Evolutionary conservation across 2,888 invertebrate species (phyloP), one percentile per base, ranked within the genome.

Genomic region (Nymphalis urticae): DNA sequence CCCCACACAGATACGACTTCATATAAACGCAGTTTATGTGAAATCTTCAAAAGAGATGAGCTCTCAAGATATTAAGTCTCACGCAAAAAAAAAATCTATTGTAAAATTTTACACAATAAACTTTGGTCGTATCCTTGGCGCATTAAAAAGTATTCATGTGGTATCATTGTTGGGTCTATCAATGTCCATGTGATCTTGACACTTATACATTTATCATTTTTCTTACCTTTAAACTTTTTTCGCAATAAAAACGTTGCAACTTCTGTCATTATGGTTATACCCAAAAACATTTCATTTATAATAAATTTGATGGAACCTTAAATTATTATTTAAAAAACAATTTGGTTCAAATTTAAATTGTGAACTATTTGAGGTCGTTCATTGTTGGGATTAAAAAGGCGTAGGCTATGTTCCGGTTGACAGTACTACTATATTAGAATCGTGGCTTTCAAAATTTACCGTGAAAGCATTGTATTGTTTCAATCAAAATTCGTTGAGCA

Each of bases 81-180:
- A 87, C 84, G 83, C 27, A 84, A 89, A 89, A 84, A 90, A n/a
- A 90, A 86, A 75, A 74, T 64, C 88, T 83, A 86, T 91, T 91
- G 90, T 90, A 77, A 81, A 79, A 76, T 70, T 75, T 72, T 76
- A 79, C 80, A 91, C 90, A 91, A 91, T 90, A 80, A 77, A 79
- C 82, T 85, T 85, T 89, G 90, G 92, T 87, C 90, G 91, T 91
- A 92, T 92, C 91, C 86, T 85, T 90, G 90, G 89, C 90, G 82
- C 90, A 92, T 92, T 92, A 92, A 92, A 92, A 91, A 92, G 91
- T 90, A 92, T 92, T 92, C 92, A 92, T 89, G 89, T 87, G 90
- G 90, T 90, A 87, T 86, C 85, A 83, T 89, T 89, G 84, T 87
- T 81, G 82, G 82, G 85, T 86, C 85, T 85, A 82, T 81, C 81